Evolutionary conservation across 2,113 vertebrate genomes (phyloP).

Genomic region (Lophius piscatorius): DNA sequence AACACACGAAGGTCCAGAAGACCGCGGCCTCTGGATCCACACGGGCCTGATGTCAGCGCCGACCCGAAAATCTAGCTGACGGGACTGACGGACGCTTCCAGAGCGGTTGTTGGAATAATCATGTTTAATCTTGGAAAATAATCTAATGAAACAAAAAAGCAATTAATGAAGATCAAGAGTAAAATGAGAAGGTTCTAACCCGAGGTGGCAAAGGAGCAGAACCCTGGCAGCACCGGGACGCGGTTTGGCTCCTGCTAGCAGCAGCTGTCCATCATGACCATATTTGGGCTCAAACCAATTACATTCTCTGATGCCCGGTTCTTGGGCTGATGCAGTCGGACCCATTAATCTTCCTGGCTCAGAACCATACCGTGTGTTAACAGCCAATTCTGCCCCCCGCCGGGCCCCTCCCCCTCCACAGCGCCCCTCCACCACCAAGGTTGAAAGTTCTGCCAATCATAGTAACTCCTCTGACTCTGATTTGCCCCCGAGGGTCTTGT

Average conservation of each 20-base stretch:
- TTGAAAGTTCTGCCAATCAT: conserved; percentile 78
- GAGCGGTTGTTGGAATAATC: conserved; percentile 8
- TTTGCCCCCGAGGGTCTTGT: conserved; percentile 47
- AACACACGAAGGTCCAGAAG: too few relatives aligned
- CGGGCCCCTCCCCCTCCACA: conserved; percentile 19
- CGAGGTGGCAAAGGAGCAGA: conserved; percentile 74
- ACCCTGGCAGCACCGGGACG: conserved; percentile 68
- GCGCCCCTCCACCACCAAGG: conserved; percentile 56
- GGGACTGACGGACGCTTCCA: too few relatives aligned
- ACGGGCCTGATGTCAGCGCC: too few relatives aligned
- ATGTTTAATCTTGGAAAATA: conserved; percentile 32
- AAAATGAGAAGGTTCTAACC: conserved; percentile 53
- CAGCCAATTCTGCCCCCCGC: conserved; percentile 62
- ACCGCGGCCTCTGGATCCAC: too few relatives aligned
- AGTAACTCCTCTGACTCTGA: conserved; percentile 67
- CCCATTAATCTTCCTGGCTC: conserved; percentile 83
- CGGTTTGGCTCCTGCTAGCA: conserved; percentile 84
- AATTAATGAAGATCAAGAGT: conserved; percentile 28
- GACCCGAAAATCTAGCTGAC: too few relatives aligned
- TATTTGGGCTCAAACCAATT: conserved; percentile 82
- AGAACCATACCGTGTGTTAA: conserved; percentile 77
- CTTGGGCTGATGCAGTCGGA: conserved; percentile 79
- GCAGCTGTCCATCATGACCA: conserved; percentile 80
- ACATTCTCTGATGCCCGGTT: conserved; percentile 79
- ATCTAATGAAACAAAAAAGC: conserved; percentile 11